A percentile compares a stretch with the other conserved stretches of the same genome.
Conservation (phyloP, 2,797 vertebrate genomes). For the Anas bernieri region DNA sequence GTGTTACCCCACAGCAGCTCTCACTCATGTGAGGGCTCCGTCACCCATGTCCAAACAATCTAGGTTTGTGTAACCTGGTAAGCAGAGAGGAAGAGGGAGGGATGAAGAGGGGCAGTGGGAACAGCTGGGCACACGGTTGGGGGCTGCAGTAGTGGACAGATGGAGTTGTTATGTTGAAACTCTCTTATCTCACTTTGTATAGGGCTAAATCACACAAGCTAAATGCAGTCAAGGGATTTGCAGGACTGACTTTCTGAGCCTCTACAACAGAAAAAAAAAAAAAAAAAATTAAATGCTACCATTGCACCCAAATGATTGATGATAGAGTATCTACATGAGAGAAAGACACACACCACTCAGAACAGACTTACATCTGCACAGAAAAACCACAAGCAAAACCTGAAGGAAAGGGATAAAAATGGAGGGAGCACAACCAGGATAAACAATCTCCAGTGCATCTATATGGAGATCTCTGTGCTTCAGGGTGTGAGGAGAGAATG, state of each 20-base stretch:
- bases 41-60: no score
- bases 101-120: no score
- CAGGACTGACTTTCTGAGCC: background rate
- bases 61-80: no score
- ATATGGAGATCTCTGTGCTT: background rate
- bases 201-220: background rate
- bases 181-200: background rate
- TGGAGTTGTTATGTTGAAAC: background rate
- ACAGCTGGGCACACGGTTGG: no score
- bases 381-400: background rate
- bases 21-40: no score
- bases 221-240: background rate
- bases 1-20: no score
- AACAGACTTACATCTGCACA: background rate
- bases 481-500: background rate
- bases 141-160: background rate
- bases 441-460: background rate
- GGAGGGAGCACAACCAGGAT: fast-evolving
- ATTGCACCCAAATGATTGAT: background rate
- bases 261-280: background rate
- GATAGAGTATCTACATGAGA: background rate
- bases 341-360: background rate
- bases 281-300: no score
- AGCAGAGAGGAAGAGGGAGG: no score
- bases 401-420: background rate